Base-by-base conservation (phyloP, 1,140 invertebrate genomes). In the Lanistes nyassanus region DNA sequence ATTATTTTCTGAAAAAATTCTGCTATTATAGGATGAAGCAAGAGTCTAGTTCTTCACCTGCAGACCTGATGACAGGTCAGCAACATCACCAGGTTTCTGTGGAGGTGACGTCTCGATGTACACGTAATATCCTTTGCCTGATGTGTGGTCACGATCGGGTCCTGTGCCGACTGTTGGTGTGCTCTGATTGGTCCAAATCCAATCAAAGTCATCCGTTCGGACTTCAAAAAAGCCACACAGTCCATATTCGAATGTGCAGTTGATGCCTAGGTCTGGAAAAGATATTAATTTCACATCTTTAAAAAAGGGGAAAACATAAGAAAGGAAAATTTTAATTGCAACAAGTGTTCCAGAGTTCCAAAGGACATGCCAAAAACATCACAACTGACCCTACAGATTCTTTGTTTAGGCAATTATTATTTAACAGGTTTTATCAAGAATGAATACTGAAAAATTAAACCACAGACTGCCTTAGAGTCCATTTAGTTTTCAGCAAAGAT, bases 201-300 rank as follows among this genome's bases (percentile, higher is more conserved):
- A 96, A 80, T 95, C 93, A 83, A 95, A 95, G 82, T 95, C 92
- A 82, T 94, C 93, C 2, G 89, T 90, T 0, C 80, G 77, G 19
- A 79, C 77, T 76, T 87, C 83, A n/a, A 75, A 79, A 77, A 78
- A 87, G 37, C 81, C 83, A 81, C 85, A 87, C 29, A 80, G 81
- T 92, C 80, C 85, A 60, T 62, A 72, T 64, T 85, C 84, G 80
- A 88, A 88, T 11, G 82, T 81, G 74, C 87, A 88, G 73, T 85
- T 84, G 55, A 87, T 51, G 76, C 60, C 81, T 84, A 64, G 58
- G 76, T 67, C 65, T 71, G 31, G 6, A 23, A 76, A 21, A 36
- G 64, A 75, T 42, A 11, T 5, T 19, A 37, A 9, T 9, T 47
- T 47, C 42, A 47, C 42, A 47, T 13, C 42, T 16, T 13, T 47